Conservation (phyloP, 2,888 invertebrate species). For the Dioctria rufipes region DNA sequence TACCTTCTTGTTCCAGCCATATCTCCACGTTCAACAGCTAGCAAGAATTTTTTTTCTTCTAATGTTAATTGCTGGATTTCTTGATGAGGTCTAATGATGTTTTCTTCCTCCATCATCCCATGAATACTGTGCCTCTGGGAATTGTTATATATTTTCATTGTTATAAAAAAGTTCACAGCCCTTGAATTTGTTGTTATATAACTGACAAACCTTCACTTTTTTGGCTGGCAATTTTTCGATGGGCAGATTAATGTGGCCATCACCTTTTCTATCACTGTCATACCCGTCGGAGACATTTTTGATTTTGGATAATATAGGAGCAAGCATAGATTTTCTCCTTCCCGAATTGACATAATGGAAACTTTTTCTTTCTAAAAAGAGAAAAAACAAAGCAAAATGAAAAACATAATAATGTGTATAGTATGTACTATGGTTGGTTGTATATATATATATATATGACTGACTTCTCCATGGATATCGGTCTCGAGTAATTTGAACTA, state of each 20-base stretch:
- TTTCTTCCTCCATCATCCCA: constrained; percentile 94
- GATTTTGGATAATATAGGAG: constrained; percentile 69
- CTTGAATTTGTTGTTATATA: too few relatives aligned
- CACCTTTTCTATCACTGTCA: constrained; percentile 65
- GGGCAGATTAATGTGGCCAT: constrained; percentile 68
- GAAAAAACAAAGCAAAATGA: background rate
- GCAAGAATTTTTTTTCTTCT: constrained; percentile 94
- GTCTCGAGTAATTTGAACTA: too few relatives aligned
- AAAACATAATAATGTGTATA: too few relatives aligned
- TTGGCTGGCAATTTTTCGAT: constrained; percentile 68
- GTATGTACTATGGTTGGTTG: too few relatives aligned
- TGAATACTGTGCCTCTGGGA: constrained; percentile 76
- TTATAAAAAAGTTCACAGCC: background rate
- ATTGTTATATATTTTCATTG: background rate
- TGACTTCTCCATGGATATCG: too few relatives aligned
- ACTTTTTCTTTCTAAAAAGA: constrained; percentile 68
- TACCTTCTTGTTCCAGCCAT: constrained; percentile 91
- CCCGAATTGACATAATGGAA: constrained; percentile 69
- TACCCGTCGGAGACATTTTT: constrained; percentile 62
- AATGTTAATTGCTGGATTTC: constrained; percentile 73
- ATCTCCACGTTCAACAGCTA: constrained; percentile 97
- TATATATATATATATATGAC: too few relatives aligned
- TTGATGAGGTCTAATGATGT: constrained; percentile 90
- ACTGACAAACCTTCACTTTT: constrained; percentile 68
- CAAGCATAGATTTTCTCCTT: constrained; percentile 69